phyloP scores from a whole-genome alignment of 2,797 vertebrate genomes.

The Miichthys miiuy region DNA sequence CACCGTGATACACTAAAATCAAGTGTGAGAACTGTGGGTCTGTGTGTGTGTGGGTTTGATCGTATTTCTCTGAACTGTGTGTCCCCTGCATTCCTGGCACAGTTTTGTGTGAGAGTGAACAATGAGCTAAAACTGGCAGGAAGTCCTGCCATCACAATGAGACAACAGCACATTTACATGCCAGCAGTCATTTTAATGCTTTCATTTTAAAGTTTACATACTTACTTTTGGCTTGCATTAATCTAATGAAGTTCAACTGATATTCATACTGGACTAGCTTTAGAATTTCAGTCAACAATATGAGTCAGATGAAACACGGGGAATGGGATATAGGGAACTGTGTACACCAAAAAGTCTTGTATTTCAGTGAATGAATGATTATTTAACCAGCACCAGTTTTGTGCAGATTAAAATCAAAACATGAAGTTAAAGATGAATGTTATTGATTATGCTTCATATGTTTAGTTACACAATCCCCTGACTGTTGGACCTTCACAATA shows the following conservation, averaged over 20 bases:
- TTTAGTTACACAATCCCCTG: too few relatives aligned
- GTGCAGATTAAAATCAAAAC: too few relatives aligned
- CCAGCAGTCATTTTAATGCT: not conserved
- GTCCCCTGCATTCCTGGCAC: not conserved
- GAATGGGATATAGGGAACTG: too few relatives aligned
- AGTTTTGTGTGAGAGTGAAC: conserved; percentile 11
- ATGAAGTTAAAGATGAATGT: too few relatives aligned
- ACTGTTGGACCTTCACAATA: too few relatives aligned
- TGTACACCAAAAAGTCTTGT: too few relatives aligned
- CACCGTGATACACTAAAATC: conserved; percentile 7
- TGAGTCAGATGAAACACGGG: too few relatives aligned
- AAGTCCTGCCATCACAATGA: conserved; percentile 10
- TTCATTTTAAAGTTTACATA: not conserved
- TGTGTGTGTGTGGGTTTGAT: conserved; percentile 2
- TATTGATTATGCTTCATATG: too few relatives aligned
- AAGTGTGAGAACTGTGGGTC: conserved; percentile 12
- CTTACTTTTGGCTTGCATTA: not conserved
- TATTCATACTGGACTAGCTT: too few relatives aligned
- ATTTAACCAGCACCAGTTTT: too few relatives aligned
- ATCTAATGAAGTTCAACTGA: not conserved
- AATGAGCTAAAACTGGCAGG: conserved; percentile 1
- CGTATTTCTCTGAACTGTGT: not conserved
- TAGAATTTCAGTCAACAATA: too few relatives aligned
- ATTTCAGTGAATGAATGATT: too few relatives aligned
- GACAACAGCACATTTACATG: not conserved